These are phyloP conservation scores for Porites evermanni DNA, from an alignment of 92 coral and sea anemone species.

Conservation along the genomic window DNA sequence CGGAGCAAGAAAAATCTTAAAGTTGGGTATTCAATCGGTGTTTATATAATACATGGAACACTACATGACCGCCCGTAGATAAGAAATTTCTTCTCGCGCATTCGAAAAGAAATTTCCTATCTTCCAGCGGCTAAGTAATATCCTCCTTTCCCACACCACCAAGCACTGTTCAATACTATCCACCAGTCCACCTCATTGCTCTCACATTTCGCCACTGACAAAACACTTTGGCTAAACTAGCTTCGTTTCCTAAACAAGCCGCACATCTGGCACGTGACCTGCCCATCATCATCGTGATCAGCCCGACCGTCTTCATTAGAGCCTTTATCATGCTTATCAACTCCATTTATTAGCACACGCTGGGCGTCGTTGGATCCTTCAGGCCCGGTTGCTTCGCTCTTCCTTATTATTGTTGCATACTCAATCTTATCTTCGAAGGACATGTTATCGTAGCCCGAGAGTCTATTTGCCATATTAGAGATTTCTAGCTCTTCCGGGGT, in stretches of 20 bases:
- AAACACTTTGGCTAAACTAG: background rate
- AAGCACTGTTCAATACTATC: too few relatives aligned
- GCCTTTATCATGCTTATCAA: background rate
- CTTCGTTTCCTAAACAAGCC: slow-evolving; percentile 45
- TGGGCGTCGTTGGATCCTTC: background rate
- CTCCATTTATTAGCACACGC: background rate
- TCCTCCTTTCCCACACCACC: too few relatives aligned
- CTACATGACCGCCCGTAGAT: too few relatives aligned
- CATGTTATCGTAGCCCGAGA: slow-evolving; percentile 84
- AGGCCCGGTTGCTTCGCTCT: slow-evolving; percentile 15
- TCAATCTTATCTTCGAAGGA: slow-evolving; percentile 70
- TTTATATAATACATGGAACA: too few relatives aligned
- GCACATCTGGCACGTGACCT: slow-evolving; percentile 41
- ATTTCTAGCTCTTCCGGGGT: slow-evolving; percentile 71
- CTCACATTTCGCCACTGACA: too few relatives aligned
- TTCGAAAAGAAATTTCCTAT: too few relatives aligned
- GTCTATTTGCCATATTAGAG: slow-evolving; percentile 68
- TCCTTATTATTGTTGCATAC: slow-evolving; percentile 45
- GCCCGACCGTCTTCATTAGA: slow-evolving; percentile 5
- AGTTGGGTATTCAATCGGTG: too few relatives aligned
- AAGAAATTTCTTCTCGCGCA: too few relatives aligned
- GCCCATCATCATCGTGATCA: slow-evolving; percentile 25
- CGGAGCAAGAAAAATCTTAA: too few relatives aligned
- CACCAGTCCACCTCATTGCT: too few relatives aligned
- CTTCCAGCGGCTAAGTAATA: too few relatives aligned